Conservation (phyloP, 2,797 vertebrate genomes). For the Cyprinella venusta region DNA sequence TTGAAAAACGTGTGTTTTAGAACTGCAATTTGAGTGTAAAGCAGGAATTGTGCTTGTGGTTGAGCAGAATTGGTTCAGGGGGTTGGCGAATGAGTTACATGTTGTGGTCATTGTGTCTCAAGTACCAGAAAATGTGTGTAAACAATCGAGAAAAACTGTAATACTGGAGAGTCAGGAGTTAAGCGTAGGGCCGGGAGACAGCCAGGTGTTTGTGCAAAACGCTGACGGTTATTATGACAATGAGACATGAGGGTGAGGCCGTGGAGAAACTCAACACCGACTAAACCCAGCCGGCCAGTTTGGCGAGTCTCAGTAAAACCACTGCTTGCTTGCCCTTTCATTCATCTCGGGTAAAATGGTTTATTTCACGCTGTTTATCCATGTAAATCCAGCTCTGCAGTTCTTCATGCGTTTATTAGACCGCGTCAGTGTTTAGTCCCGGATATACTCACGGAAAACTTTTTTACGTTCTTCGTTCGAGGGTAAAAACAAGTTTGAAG, state of each 20-base stretch:
- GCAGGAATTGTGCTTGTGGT: too few relatives aligned
- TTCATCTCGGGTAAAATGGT: background rate
- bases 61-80: too few relatives aligned
- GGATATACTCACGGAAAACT: background rate
- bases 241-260: constrained; percentile 29
- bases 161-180: too few relatives aligned
- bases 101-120: too few relatives aligned
- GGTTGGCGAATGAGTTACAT: too few relatives aligned
- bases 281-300: constrained; percentile 31
- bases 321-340: background rate
- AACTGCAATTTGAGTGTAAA: too few relatives aligned
- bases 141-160: too few relatives aligned
- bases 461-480: background rate
- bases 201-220: constrained; percentile 22
- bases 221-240: constrained; percentile 45
- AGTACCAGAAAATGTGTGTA: too few relatives aligned
- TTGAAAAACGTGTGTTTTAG: too few relatives aligned
- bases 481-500: background rate
- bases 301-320: constrained; percentile 27
- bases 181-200: too few relatives aligned
- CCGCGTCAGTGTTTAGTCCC: too few relatives aligned
- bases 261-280: constrained; percentile 16
- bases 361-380: background rate
- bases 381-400: background rate
- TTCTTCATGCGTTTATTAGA: background rate